Evolutionary conservation across 53 echinoderm and acorn worm genomes (phyloP).

Genomic region (Actinopyga echinites): DNA sequence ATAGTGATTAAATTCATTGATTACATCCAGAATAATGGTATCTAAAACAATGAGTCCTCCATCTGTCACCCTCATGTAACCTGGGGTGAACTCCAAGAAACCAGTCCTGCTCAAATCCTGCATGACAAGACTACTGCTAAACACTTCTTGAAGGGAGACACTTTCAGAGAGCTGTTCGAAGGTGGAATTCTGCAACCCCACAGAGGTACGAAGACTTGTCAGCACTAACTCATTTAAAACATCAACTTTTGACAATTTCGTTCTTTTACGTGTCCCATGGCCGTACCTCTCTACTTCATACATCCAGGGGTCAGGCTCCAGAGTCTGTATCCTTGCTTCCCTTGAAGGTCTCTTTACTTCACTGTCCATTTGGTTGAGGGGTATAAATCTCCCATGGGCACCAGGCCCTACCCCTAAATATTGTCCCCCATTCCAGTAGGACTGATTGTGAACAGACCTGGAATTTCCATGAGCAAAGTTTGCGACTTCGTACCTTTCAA

Average conservation of each 20-base stretch:
- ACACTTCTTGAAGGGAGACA: constrained; percentile 44
- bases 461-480: constrained; percentile 69
- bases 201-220: constrained; percentile 61
- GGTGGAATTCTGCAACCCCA: constrained; percentile 52
- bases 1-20: constrained; percentile 8
- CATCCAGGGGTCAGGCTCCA: constrained; percentile 91
- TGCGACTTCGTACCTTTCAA: constrained; percentile 85
- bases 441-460: constrained; percentile 65
- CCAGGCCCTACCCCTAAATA: constrained; percentile 95
- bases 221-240: constrained; percentile 70
- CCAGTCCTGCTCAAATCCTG: constrained; percentile 23
- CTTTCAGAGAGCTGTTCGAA: constrained; percentile 62
- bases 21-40: constrained; percentile 65
- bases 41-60: constrained; percentile 69
- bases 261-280: constrained; percentile 81
- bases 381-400: constrained; percentile 84
- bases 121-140: constrained; percentile 43
- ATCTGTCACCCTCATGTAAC: constrained; percentile 57
- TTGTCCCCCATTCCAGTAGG: constrained; percentile 88
- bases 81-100: constrained; percentile 50
- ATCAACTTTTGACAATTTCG: constrained; percentile 47
- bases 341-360: neutral
- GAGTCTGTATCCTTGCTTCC: constrained; percentile 88
- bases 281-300: constrained; percentile 68
- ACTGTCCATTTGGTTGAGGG: neutral